These are phyloP conservation scores for Crioceris asparagi DNA, from an alignment of 2,888 invertebrate genomes.

Conservation along the genomic window DNA sequence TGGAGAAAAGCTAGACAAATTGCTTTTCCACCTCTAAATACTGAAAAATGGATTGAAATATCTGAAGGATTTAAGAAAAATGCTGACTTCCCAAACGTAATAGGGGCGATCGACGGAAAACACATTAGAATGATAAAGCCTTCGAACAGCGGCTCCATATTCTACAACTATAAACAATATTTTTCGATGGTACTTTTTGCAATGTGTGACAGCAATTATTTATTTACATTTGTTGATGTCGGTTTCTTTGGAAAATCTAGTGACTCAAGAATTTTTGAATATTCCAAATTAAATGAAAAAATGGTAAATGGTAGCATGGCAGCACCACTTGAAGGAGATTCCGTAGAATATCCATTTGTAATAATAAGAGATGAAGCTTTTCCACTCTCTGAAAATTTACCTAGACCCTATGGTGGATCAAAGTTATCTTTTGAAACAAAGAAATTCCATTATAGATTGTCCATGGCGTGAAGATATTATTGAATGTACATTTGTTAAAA, in stretches of 20 bases:
- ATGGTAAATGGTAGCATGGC: conserved; percentile 7
- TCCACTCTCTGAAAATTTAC: conserved; percentile 10
- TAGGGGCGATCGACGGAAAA: conserved; percentile 13
- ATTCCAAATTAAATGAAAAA: conserved; percentile 8
- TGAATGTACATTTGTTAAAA: conserved; percentile 2
- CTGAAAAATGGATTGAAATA: conserved; percentile 12
- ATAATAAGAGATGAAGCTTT: conserved; percentile 12
- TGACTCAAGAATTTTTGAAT: conserved; percentile 9
- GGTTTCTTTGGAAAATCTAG: conserved; percentile 10
- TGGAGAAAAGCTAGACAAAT: conserved; percentile 1
- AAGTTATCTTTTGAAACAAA: conserved; percentile 5
- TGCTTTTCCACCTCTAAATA: conserved; percentile 1
- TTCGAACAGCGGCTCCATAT: conserved; percentile 11
- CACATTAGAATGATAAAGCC: conserved; percentile 14
- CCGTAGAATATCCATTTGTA: conserved; percentile 8
- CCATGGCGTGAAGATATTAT: conserved; percentile 8
- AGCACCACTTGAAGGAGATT: conserved; percentile 2
- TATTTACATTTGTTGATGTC: conserved; percentile 8
- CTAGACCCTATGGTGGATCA: conserved; percentile 7
- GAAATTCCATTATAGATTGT: conserved; percentile 5
- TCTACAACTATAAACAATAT: conserved; percentile 10
- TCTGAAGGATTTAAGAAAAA: conserved; percentile 10
- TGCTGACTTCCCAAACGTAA: conserved; percentile 16
- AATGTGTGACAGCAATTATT: conserved; percentile 9
- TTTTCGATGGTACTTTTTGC: conserved; percentile 11